These are phyloP conservation scores for Volucella bombylans DNA, from an alignment of 2,888 invertebrate genomes.

Conservation along the genomic window DNA sequence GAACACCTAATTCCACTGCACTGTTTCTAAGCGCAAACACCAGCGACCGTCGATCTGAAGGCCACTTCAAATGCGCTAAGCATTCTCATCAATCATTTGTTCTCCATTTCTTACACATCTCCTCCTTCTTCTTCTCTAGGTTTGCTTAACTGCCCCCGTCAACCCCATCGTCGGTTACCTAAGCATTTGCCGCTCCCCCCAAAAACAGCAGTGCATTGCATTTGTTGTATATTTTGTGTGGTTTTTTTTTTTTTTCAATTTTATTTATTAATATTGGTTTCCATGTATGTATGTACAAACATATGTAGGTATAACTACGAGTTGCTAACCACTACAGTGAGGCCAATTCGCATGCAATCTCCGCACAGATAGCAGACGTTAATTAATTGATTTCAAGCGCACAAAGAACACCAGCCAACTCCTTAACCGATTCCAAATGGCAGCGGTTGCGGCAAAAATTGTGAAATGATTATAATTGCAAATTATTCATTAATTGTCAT, in stretches of 20 bases:
- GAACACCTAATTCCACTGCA: conserved; percentile 32
- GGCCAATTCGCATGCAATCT: conserved; percentile 60
- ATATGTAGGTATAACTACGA: conserved; percentile 11
- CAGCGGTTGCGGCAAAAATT: conserved; percentile 43
- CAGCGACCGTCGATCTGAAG: conserved; percentile 63
- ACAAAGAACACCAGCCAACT: conserved; percentile 56
- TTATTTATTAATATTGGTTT: conserved; percentile 62
- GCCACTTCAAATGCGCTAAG: conserved; percentile 69
- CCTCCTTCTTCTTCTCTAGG: neutral
- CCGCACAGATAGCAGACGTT: conserved; percentile 62
- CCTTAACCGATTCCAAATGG: conserved; percentile 45
- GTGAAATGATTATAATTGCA: conserved; percentile 64
- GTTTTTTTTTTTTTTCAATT: neutral
- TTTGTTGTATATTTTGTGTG: conserved; percentile 38
- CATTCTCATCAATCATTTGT: conserved; percentile 70
- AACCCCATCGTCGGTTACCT: too few relatives aligned
- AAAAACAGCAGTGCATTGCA: conserved; percentile 47
- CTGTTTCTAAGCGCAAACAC: conserved; percentile 60
- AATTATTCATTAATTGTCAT: conserved; percentile 56
- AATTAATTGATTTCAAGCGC: conserved; percentile 68
- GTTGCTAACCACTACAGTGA: neutral
- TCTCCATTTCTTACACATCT: conserved; percentile 46
- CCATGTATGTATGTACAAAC: conserved; percentile 32
- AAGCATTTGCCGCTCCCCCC: neutral
- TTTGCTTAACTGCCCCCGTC: too few relatives aligned